A percentile compares a stretch with the other conserved stretches of the same genome.
These are phyloP conservation scores for Trichomycterus rosablanca DNA, from an alignment of 2,113 vertebrate species.

Conservation along the genomic window DNA sequence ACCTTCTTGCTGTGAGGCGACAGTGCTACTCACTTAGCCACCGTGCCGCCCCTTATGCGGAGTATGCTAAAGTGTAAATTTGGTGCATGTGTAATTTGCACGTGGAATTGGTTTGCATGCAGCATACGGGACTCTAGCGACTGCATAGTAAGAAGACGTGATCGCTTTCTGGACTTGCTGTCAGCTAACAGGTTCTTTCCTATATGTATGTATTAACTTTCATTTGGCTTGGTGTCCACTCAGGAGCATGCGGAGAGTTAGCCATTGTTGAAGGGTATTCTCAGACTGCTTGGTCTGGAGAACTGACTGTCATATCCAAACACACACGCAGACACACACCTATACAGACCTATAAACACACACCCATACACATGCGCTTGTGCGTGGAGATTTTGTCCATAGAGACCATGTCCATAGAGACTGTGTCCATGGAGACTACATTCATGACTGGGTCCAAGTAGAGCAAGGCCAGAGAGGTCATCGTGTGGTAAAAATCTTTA, in stretches of 20 bases:
- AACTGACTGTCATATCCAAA: constrained; percentile 1
- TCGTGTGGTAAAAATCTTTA: constrained; percentile 23
- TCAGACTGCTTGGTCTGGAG: constrained; percentile 7
- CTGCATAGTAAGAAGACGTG: constrained; percentile 58
- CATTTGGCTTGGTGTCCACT: constrained; percentile 23
- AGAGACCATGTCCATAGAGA: constrained; percentile 53
- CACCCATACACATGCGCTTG: constrained; percentile 42
- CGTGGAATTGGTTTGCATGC: constrained; percentile 60
- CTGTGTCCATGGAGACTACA: constrained; percentile 54
- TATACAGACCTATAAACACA: constrained; percentile 12
- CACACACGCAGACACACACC: constrained; percentile 1
- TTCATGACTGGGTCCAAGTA: constrained; percentile 55
- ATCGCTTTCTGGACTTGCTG: constrained; percentile 43
- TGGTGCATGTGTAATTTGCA: constrained; percentile 18
- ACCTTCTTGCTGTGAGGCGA: too few relatives aligned
- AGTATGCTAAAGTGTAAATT: constrained; percentile 13
- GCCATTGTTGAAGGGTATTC: constrained; percentile 12
- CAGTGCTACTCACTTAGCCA: too few relatives aligned
- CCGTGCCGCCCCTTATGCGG: too few relatives aligned
- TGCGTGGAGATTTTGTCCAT: constrained; percentile 55
- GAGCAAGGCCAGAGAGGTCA: constrained; percentile 36
- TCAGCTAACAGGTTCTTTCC: constrained; percentile 31
- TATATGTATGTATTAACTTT: constrained; percentile 16
- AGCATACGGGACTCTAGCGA: constrained; percentile 58
- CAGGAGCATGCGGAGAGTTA: constrained; percentile 15